Conservation (phyloP, 1,140 invertebrate genomes). For the Paraescarpia echinospica region DNA sequence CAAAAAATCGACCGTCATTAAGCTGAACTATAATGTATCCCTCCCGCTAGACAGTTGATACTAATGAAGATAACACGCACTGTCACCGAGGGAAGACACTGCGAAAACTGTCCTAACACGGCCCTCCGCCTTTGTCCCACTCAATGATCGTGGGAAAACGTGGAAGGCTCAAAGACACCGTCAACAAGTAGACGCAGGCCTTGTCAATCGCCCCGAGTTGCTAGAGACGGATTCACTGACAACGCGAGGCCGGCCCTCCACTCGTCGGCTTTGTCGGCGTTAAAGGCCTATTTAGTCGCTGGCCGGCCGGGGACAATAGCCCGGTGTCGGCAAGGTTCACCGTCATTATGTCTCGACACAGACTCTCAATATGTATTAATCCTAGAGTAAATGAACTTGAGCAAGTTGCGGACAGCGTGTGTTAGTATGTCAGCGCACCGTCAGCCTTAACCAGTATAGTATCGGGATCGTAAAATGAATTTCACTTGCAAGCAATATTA, state of each 20-base stretch:
- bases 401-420: not conserved
- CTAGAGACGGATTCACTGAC: not conserved
- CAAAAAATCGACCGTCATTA: not conserved
- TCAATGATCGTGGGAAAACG: not conserved
- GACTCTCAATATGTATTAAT: not conserved
- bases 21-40: not conserved
- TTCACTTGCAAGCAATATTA: too few species aligned
- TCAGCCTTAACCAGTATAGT: too few species aligned
- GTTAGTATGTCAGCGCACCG: not conserved
- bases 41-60: not conserved
- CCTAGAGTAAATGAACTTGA: not conserved
- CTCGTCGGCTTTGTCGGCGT: not conserved
- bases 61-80: not conserved
- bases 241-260: not conserved
- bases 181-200: not conserved
- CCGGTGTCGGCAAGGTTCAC: not conserved
- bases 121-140: not conserved
- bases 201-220: not conserved
- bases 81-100: not conserved
- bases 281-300: not conserved
- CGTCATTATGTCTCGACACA: not conserved
- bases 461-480: too few species aligned
- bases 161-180: not conserved
- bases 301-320: not conserved
- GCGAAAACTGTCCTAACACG: not conserved